These are phyloP conservation scores for Micromesistius poutassou DNA, from an alignment of 2,797 vertebrate species.

Conservation along the genomic window DNA sequence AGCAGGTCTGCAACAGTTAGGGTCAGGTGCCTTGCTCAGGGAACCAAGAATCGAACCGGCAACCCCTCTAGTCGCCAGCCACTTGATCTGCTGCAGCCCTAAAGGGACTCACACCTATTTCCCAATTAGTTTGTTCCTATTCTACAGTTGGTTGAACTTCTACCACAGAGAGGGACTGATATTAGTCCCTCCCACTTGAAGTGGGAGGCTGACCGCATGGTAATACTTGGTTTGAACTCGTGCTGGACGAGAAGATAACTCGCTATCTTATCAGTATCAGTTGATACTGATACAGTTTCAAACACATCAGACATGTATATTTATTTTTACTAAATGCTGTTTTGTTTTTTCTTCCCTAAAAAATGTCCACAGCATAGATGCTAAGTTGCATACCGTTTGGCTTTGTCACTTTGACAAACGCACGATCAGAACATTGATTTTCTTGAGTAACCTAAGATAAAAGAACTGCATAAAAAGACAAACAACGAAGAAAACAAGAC, in stretches of 20 bases:
- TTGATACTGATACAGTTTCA: too few relatives aligned
- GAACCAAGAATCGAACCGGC: neutral
- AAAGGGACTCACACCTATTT: neutral
- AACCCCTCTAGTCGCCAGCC: neutral
- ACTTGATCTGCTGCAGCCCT: neutral
- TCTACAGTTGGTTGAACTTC: neutral
- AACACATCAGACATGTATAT: constrained; percentile 48
- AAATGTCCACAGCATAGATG: constrained; percentile 35
- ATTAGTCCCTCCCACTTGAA: too few relatives aligned
- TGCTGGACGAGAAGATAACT: constrained; percentile 63
- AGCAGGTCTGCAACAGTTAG: neutral
- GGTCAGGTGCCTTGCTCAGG: neutral
- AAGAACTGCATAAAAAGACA: constrained; percentile 40
- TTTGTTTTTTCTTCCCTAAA: too few relatives aligned
- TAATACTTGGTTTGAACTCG: too few relatives aligned
- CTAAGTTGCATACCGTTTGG: constrained; percentile 29
- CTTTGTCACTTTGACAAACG: constrained; percentile 27
- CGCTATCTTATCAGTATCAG: constrained; percentile 56
- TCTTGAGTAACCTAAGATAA: constrained; percentile 32
- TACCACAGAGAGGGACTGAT: neutral
- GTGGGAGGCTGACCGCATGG: too few relatives aligned
- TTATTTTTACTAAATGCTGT: neutral
- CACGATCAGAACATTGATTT: constrained; percentile 27
- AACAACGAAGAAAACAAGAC: too few relatives aligned
- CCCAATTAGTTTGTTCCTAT: neutral